Evolutionary conservation across 1,140 invertebrate genomes (phyloP), one percentile per base, ranked within the genome.

Genomic region (Zaprionus inermis): DNA sequence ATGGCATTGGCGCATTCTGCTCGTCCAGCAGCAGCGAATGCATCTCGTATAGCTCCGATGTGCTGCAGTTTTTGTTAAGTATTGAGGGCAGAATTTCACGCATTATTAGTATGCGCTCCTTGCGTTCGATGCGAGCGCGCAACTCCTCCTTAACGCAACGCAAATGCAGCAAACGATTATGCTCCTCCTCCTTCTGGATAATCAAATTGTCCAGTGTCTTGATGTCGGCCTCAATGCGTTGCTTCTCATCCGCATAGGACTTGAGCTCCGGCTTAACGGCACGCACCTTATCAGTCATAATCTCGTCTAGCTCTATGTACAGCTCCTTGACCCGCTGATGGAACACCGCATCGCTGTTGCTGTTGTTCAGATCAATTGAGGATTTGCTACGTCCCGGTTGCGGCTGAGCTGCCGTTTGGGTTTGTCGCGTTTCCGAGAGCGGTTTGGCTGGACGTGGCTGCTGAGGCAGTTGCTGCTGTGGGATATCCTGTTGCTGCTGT

Each of bases 331-430:
- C 41, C 1, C 69, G 64, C 44, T 76, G 56, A 70, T 89, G 80
- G 38, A 89, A 89, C 20, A 44, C 69, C 11, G 80, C 85, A 49
- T 89, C 56, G 28, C 58, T 71, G 34, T 82, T 88, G 82, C 51
- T 73, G 30, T 78, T 89, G 7, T 79, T 83, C 66, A 89, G 49
- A 73, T 88, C 84, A 44, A 66, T 7, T 11, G 30, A 22, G 5
- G 44, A 51, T 67, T 72, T 61, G 49, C 51, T 69, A 52, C 11
- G 56, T 16, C 12, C 16, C 36, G 51, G 22, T 22, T 49, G 44
- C 16, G 44, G 34, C 24, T 16, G 58, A 14, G 61, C 7, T 3
- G 61, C 14, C 3, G 52, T 44, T 34, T 73, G 59, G 20, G 82
- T 81, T 49, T 81, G 82, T n/a, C 65, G 76, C 9, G 67, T 75